These are phyloP conservation scores for Actias luna DNA, from an alignment of 2,888 invertebrate genomes.

Conservation along the genomic window DNA sequence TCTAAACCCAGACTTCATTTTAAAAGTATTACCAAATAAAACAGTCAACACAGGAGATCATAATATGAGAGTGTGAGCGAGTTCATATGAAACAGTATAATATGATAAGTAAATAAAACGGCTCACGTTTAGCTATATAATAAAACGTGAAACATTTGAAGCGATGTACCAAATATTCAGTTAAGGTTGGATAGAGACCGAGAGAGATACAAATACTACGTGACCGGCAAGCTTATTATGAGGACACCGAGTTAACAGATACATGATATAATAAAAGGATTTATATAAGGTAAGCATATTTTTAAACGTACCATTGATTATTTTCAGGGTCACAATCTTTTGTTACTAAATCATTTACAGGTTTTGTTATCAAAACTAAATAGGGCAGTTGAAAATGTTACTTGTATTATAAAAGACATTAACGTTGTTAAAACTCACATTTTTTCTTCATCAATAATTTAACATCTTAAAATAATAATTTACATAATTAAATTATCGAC, in stretches of 20 bases:
- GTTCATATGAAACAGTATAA: slow-evolving; percentile 34
- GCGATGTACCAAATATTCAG: slow-evolving; percentile 67
- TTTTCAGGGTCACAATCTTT: not conserved
- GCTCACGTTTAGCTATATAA: slow-evolving; percentile 52
- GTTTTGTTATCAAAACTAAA: slow-evolving; percentile 1
- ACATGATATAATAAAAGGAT: slow-evolving; percentile 37
- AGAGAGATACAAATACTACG: slow-evolving; percentile 53
- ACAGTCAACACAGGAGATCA: not conserved
- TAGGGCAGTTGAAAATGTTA: not conserved
- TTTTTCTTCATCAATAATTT: not conserved
- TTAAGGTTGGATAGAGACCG: slow-evolving; percentile 51
- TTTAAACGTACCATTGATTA: not conserved
- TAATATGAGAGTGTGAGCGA: not conserved
- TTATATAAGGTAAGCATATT: slow-evolving; percentile 7
- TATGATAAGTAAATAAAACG: slow-evolving; percentile 55
- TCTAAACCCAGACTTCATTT: not conserved
- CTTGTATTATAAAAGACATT: not conserved
- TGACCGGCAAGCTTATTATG: slow-evolving; percentile 45
- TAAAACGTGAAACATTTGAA: slow-evolving; percentile 59
- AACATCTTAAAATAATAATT: not conserved
- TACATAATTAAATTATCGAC: not conserved
- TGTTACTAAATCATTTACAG: not conserved
- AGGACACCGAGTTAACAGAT: slow-evolving; percentile 44
- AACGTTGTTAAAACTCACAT: not conserved
- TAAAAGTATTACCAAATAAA: slow-evolving; percentile 4